Evolutionary conservation across 2,113 vertebrate species (phyloP).

Genomic region (Neogale vison): DNA sequence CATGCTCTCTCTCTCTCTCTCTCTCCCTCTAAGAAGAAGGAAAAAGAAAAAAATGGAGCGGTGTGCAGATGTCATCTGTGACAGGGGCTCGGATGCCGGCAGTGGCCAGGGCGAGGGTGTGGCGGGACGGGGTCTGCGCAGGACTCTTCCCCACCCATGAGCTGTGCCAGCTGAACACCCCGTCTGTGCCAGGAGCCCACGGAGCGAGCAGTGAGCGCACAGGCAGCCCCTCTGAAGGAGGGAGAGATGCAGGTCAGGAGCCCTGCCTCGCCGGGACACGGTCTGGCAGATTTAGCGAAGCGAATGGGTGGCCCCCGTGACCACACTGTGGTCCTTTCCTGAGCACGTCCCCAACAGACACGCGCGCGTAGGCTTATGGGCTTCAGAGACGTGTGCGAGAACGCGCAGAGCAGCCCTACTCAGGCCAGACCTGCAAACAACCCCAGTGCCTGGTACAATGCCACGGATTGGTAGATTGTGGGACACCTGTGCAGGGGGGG

Average conservation of each 20-base stretch:
- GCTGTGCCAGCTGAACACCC: background rate
- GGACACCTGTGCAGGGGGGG: background rate
- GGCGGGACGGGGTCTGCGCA: too few relatives aligned
- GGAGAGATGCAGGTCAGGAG: too few relatives aligned
- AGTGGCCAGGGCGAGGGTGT: rapidly evolving
- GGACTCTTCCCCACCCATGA: background rate
- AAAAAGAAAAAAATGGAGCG: background rate
- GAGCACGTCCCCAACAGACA: rapidly evolving
- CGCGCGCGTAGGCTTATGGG: rapidly evolving
- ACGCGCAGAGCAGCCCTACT: rapidly evolving
- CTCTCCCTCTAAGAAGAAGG: background rate
- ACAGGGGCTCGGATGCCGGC: rapidly evolving
- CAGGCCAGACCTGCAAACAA: rapidly evolving
- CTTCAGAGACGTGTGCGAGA: background rate
- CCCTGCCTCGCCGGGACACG: rapidly evolving
- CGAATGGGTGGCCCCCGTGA: rapidly evolving
- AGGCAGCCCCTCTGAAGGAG: background rate
- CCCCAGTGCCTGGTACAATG: too few relatives aligned
- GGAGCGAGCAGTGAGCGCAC: rapidly evolving
- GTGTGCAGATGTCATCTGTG: rapidly evolving
- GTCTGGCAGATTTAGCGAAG: background rate
- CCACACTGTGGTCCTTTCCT: background rate
- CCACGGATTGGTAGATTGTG: background rate
- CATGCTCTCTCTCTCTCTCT: background rate
- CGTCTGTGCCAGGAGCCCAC: rapidly evolving